Evolutionary conservation across 2,888 invertebrate species (phyloP).

Genomic region (Eurois occulta): DNA sequence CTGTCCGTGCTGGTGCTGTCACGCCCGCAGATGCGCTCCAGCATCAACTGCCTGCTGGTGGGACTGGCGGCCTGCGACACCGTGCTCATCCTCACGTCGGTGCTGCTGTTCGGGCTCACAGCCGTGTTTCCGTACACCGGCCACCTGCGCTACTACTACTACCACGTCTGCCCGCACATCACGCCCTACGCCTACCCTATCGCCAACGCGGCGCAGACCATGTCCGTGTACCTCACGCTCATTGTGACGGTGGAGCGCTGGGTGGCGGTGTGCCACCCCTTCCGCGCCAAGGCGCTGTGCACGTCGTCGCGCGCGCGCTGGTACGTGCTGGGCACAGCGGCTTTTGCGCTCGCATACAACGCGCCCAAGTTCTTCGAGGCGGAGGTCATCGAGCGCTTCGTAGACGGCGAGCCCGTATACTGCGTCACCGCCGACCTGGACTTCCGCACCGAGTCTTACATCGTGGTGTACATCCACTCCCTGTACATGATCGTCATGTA

Average conservation of each 20-base stretch:
- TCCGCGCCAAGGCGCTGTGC: constrained; percentile 96
- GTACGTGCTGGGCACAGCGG: constrained; percentile 95
- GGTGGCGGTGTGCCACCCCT: constrained; percentile 97
- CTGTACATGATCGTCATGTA: constrained; percentile 98
- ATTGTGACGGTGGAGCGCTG: constrained; percentile 98
- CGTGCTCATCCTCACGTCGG: constrained; percentile 95
- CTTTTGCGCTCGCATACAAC: constrained; percentile 96
- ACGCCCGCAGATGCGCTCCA: constrained; percentile 98
- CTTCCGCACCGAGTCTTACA: constrained; percentile 93
- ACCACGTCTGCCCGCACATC: constrained; percentile 94
- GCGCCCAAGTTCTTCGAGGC: constrained; percentile 95
- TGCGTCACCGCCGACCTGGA: constrained; percentile 93
- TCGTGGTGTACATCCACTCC: constrained; percentile 97
- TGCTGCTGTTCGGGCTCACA: constrained; percentile 96
- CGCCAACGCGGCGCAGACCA: constrained; percentile 97
- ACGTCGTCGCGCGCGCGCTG: constrained; percentile 96
- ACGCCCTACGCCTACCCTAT: constrained; percentile 95
- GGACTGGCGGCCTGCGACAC: constrained; percentile 98
- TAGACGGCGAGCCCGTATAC: constrained; percentile 91
- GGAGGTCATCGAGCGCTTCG: constrained; percentile 84
- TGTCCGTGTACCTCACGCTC: constrained; percentile 97
- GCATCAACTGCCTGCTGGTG: constrained; percentile 98
- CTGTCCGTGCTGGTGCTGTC: constrained; percentile 97
- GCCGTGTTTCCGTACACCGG: constrained; percentile 96
- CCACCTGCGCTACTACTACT: constrained; percentile 94